Base-by-base conservation (phyloP, 2,797 vertebrate species). In the Coreius guichenoti region DNA sequence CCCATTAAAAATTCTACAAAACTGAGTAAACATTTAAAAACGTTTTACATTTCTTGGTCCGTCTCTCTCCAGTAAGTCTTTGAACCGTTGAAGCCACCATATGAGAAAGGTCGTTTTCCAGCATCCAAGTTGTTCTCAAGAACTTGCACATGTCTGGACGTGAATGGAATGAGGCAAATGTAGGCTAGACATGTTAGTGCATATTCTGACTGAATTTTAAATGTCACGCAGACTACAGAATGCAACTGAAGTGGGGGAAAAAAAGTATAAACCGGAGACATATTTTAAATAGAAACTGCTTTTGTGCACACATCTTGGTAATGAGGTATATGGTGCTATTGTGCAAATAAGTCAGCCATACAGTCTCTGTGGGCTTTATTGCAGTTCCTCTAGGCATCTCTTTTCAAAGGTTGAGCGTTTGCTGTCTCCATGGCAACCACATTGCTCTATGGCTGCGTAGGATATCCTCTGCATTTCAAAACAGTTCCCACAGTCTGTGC, bases 381-480 rank as follows among this genome's bases (percentile, higher is more conserved):
- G 80, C 81, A 43, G 77, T 56, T 83, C 72, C 70, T 75, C 65
- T 49, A 80, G 72, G 77, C 86, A 84, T 87, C 49, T 85, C 82
- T 76, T 84, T 80, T 84, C 63, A 81, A 80, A 84, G 82, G 82
- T 87, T 58, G 82, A 87, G 77, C 75, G 89, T 90, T 93, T 90
- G 81, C 89, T 90, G 93, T 94, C 93, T 93, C 94, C 91, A 92
- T 94, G 93, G 89, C 92, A 83, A 93, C 93, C 14, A 77, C 89
- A 91, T 93, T 90, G 89, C 89, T 79, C 45, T 68, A 89, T 91
- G 90, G 47, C 69, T 68, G 89, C 80, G 87, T 91, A 92, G 92
- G 92, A 93, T 90, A 86, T 89, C 87, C 89, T 92, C 89, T 92
- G 94, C 93, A 94, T 94, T 81, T 92, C 89, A 93, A 94, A 94